Percentiles rank a stretch among this genome's conserved stretches.
Conservation (phyloP, 1,140 invertebrate genomes). For the Drosophila ananassae region DNA sequence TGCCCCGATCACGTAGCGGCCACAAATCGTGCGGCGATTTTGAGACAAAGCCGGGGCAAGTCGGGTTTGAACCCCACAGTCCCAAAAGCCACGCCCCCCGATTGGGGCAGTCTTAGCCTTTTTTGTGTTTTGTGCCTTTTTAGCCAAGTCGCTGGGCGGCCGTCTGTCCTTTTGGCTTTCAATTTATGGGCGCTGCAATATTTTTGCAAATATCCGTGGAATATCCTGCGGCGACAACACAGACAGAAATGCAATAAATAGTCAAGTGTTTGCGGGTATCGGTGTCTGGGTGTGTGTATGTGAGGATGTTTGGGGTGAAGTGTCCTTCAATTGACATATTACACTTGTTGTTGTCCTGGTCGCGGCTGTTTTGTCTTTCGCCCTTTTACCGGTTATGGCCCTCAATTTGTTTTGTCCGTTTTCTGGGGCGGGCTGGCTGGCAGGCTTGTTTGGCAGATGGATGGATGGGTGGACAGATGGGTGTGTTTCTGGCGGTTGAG, state of each 20-base stretch:
- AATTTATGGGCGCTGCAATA: conserved; percentile 81
- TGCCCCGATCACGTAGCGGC: conserved; percentile 63
- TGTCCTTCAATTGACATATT: conserved; percentile 82
- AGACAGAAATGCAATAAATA: conserved; percentile 80
- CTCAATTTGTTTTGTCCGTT: conserved; percentile 50
- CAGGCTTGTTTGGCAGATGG: not conserved
- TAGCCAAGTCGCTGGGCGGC: conserved; percentile 29
- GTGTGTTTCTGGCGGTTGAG: not conserved
- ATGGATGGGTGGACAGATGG: conserved; percentile 6
- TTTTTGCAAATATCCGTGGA: conserved; percentile 80
- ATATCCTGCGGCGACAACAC: conserved; percentile 78
- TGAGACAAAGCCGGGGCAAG: conserved; percentile 56
- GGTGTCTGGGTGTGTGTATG: not conserved
- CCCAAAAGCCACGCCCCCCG: conserved; percentile 35
- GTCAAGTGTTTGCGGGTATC: conserved; percentile 45
- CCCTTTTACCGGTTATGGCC: conserved; percentile 47
- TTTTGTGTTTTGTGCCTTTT: conserved; percentile 20
- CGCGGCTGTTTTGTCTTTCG: conserved; percentile 62
- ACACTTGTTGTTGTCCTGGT: conserved; percentile 68
- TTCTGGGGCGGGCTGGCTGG: not conserved
- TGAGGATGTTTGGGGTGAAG: conserved; percentile 28
- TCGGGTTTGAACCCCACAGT: conserved; percentile 23
- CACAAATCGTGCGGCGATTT: conserved; percentile 74
- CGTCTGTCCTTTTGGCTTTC: conserved; percentile 59
- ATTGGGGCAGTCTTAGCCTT: not conserved